These are phyloP conservation scores for Petrocephalus microphthalmus DNA, from an alignment of 2,113 vertebrate genomes.

Conservation along the genomic window DNA sequence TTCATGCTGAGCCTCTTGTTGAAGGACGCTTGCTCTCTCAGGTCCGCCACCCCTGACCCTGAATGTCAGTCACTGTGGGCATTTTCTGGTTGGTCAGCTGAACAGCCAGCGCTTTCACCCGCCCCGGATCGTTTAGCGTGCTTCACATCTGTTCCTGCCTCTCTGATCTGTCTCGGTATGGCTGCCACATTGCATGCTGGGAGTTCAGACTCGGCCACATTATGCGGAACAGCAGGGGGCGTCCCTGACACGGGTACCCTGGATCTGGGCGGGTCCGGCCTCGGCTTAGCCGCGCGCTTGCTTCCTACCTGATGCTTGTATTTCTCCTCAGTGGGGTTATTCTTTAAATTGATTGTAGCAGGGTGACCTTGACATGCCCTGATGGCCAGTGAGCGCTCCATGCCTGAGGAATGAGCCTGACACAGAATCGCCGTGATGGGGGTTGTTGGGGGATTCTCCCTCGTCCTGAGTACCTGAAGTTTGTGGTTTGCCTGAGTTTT, in stretches of 20 bases:
- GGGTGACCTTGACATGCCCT: neutral
- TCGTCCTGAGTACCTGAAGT: neutral
- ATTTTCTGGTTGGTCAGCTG: neutral
- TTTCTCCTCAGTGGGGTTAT: neutral
- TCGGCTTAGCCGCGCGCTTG: neutral
- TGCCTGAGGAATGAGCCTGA: neutral
- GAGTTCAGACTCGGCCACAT: neutral
- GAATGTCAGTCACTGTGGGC: neutral
- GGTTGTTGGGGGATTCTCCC: neutral
- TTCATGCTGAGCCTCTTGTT: neutral
- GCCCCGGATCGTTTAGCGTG: neutral
- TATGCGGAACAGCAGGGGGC: too few species aligned
- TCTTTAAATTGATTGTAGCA: neutral
- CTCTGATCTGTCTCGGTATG: neutral
- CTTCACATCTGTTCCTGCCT: neutral
- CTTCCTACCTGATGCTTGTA: neutral
- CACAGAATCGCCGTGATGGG: neutral
- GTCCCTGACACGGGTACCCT: neutral
- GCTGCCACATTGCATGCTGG: neutral
- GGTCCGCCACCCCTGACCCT: neutral
- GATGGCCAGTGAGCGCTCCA: neutral
- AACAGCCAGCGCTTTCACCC: neutral
- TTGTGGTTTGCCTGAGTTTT: neutral
- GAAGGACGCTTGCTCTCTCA: neutral
- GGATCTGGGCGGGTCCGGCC: neutral